A percentile compares a stretch with the other conserved stretches of the same genome.
phyloP scores from a whole-genome alignment of 2,888 invertebrate species.

The Brachylomia viminalis region DNA sequence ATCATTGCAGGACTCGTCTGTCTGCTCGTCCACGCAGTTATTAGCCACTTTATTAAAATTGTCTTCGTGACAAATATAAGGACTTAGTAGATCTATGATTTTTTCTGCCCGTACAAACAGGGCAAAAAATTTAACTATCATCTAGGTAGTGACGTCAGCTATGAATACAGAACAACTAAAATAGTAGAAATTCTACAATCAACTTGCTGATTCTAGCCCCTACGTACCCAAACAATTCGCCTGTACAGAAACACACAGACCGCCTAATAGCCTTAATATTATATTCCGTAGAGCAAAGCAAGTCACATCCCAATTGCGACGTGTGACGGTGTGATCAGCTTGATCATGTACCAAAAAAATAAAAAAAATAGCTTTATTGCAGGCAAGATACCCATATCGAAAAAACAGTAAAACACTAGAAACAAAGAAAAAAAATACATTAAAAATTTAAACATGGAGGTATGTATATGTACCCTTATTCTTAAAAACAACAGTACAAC shows the following conservation, averaged over 20 bases:
- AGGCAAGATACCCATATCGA: too few relatives aligned
- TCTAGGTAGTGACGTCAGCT: background rate
- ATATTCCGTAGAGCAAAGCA: conserved; percentile 23
- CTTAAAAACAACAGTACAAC: too few relatives aligned
- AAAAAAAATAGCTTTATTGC: too few relatives aligned
- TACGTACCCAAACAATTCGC: background rate
- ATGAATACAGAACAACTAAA: background rate
- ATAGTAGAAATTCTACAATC: background rate
- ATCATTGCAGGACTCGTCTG: too few relatives aligned
- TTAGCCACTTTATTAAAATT: background rate
- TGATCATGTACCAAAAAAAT: conserved; percentile 27
- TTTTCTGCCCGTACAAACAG: background rate
- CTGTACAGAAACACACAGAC: background rate
- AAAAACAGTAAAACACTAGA: too few relatives aligned
- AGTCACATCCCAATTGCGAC: conserved; percentile 27
- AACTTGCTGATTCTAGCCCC: conserved; percentile 1
- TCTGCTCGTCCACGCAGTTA: too few relatives aligned
- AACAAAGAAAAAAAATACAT: too few relatives aligned
- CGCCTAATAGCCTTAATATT: conserved; percentile 1
- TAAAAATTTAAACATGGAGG: too few relatives aligned
- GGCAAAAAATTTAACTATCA: background rate
- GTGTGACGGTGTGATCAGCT: conserved; percentile 17
- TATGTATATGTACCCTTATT: too few relatives aligned
- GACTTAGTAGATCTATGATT: background rate
- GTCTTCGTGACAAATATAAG: background rate